Evolutionary conservation across 2,797 vertebrate genomes (phyloP), one percentile per base, ranked within the genome.

Genomic region (Poeciliopsis gracilis): DNA sequence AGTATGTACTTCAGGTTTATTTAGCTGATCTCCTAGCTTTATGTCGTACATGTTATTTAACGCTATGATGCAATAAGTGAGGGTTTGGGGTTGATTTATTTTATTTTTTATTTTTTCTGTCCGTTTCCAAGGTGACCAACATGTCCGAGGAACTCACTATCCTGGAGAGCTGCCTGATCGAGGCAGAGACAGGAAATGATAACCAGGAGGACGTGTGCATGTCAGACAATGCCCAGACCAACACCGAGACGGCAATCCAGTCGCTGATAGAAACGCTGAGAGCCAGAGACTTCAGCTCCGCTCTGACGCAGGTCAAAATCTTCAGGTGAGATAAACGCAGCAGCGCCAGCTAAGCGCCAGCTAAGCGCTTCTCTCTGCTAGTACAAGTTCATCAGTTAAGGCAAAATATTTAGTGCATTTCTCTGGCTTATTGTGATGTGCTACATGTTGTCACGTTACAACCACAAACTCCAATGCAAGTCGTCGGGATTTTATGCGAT

Each of bases 121-220:
- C n/a, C 23, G 61, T 86, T 84, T 72, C 75, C 66, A 82, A 98
- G 98, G 98, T 99, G 78, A 98, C 97, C 93, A 98, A 99, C 91
- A 99, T 99, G 97, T 99, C 98, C 1, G 97, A 99, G 59, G 98
- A 99, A 78, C 97, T 99, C 74, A 96, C 96, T 53, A 90, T 96
- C 70, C 89, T 99, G 76, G 98, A 99, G 93, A 95, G 93, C 88
- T 97, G 96, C 88, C 93, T 99, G 91, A 98, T 97, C 80, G 97
- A 97, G 91, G 98, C 97, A 0, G 97, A 99, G 87, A 92, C 93
- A 0, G 94, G 94, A 4, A 95, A 92, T 4, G 96, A 97, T 72
- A 94, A 88, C 72, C 96, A 95, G 1, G 97, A 97, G 92, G 97
- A 97, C 51, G 94, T 91, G 72, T 96, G 96, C 43, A 95, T 97